These are phyloP conservation scores for Porites rus DNA, from an alignment of 92 coral and sea anemone species.

Conservation along the genomic window DNA sequence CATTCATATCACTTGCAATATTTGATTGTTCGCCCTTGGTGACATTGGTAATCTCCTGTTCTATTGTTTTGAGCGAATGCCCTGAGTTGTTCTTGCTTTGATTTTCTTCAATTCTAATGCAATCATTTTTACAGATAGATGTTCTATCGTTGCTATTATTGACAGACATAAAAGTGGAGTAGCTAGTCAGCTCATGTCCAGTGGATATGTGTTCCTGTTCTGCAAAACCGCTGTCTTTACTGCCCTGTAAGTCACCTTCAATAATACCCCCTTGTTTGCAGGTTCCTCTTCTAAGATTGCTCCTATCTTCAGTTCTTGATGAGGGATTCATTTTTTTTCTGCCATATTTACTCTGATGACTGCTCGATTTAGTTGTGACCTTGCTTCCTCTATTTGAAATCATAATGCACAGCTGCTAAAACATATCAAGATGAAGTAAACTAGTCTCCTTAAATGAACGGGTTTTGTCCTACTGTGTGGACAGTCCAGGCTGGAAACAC, in stretches of 20 bases:
- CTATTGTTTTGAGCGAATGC: too few relatives aligned
- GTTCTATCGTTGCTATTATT: slow-evolving; percentile 3
- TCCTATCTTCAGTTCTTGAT: slow-evolving; percentile 4
- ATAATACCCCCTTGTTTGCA: not conserved
- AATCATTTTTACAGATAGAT: not conserved
- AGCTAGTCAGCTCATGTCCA: not conserved
- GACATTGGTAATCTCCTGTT: too few relatives aligned
- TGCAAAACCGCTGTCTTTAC: slow-evolving; percentile 50
- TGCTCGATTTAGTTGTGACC: slow-evolving; percentile 18
- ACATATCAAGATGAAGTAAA: not conserved
- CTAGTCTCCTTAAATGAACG: not conserved
- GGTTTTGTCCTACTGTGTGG: too few relatives aligned
- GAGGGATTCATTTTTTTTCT: not conserved
- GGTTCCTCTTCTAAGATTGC: not conserved
- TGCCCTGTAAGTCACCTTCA: slow-evolving; percentile 24
- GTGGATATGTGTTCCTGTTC: slow-evolving; percentile 21
- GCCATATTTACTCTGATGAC: not conserved
- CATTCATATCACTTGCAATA: not conserved
- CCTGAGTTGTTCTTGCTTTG: too few relatives aligned
- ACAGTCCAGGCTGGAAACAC: not conserved
- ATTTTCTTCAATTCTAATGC: not conserved
- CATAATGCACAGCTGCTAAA: not conserved
- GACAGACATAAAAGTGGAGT: not conserved
- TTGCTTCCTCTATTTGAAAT: slow-evolving; percentile 22
- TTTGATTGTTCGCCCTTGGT: too few relatives aligned